A percentile compares a stretch with the other conserved stretches of the same genome.
Conservation (phyloP, 2,888 invertebrate species). For the Brachypalpus laphriformis region DNA sequence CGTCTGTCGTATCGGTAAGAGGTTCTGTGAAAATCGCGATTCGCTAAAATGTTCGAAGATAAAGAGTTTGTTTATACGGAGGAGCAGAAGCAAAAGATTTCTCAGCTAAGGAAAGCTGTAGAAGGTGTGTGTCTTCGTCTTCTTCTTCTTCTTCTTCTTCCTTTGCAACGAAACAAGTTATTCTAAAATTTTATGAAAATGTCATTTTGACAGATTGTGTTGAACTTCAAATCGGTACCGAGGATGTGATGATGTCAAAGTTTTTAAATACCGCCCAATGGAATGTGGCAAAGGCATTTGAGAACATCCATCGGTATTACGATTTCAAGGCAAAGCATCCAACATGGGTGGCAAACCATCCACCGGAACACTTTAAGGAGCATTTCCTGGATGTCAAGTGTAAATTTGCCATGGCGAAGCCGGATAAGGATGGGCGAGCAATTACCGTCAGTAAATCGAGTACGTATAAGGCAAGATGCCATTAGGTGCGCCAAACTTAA, state of each 20-base stretch:
- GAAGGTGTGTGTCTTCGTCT: conserved; percentile 75
- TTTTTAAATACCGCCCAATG: conserved; percentile 78
- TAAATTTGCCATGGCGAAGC: conserved; percentile 79
- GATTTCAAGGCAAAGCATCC: conserved; percentile 79
- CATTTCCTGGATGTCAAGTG: conserved; percentile 78
- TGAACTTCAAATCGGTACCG: conserved; percentile 78
- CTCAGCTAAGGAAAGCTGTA: conserved; percentile 76
- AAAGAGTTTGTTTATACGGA: conserved; percentile 75
- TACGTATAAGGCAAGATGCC: conserved; percentile 3
- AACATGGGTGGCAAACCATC: conserved; percentile 78
- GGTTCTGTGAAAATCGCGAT: neutral
- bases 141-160: too few relatives aligned
- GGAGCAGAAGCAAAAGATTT: conserved; percentile 77
- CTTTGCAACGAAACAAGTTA: too few relatives aligned
- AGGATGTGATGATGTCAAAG: conserved; percentile 79
- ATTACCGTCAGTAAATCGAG: conserved; percentile 48
- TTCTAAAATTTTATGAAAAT: neutral
- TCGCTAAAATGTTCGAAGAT: conserved; percentile 75
- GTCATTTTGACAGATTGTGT: conserved; percentile 75
- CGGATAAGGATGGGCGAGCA: conserved; percentile 79
- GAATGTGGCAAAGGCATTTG: conserved; percentile 78
- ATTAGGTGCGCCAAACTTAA: neutral
- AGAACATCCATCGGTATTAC: conserved; percentile 78
- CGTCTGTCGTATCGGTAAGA: conserved; percentile 26
- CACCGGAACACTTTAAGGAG: conserved; percentile 78